A percentile compares a stretch with the other conserved stretches of the same genome.
These are phyloP conservation scores for Spodoptera picta DNA, from an alignment of 2,888 invertebrate species.

Conservation along the genomic window DNA sequence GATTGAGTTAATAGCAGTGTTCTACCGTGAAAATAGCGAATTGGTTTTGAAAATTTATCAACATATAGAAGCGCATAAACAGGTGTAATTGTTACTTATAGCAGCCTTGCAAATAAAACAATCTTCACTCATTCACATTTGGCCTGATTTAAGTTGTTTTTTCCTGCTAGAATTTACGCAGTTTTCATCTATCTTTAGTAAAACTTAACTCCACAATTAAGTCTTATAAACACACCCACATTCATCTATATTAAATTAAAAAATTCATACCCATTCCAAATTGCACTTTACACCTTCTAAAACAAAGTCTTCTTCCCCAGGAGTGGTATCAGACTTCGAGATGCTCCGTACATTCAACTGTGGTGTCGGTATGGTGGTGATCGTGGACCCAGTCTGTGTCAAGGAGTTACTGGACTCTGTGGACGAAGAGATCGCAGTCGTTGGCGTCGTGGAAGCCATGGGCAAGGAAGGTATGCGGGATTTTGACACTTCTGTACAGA, in stretches of 20 bases:
- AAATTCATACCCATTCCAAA: background rate
- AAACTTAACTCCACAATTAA: too few species aligned
- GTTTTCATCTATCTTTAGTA: too few species aligned
- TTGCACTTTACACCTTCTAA: background rate
- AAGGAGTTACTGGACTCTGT: constrained; percentile 77
- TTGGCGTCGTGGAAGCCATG: constrained; percentile 80
- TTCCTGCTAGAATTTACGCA: too few species aligned
- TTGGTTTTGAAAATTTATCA: too few species aligned
- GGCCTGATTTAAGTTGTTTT: too few species aligned
- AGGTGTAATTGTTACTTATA: too few species aligned
- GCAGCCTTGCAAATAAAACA: too few species aligned
- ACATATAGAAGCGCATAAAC: too few species aligned
- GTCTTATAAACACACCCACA: too few species aligned
- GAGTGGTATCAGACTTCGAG: constrained; percentile 92
- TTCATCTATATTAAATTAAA: background rate
- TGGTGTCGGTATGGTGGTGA: constrained; percentile 96
- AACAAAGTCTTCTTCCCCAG: constrained; percentile 71
- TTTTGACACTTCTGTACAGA: background rate
- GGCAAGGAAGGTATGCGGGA: constrained; percentile 73
- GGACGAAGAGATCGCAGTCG: constrained; percentile 73
- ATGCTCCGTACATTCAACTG: constrained; percentile 98
- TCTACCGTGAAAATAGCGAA: too few species aligned
- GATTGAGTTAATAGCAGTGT: too few species aligned
- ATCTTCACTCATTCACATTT: too few species aligned
- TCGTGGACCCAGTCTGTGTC: constrained; percentile 90